A percentile compares a stretch with the other conserved stretches of the same genome.
These are phyloP conservation scores for Penaeus japonicus DNA, from an alignment of 1,140 invertebrate genomes.

Conservation along the genomic window DNA sequence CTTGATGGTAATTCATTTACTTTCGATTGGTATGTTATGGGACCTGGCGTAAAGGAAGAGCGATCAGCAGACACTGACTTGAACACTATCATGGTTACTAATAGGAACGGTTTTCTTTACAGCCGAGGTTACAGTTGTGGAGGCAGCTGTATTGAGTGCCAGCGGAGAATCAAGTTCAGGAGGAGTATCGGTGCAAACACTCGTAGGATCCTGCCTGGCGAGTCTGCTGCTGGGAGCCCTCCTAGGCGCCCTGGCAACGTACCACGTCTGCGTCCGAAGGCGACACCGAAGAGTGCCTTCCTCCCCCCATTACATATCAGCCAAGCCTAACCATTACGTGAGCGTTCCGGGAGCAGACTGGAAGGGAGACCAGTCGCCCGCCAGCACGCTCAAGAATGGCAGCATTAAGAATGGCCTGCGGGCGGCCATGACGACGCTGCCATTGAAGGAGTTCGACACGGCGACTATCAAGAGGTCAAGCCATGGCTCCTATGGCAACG, in stretches of 20 bases:
- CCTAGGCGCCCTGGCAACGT: slow-evolving; percentile 64
- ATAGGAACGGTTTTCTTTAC: neutral
- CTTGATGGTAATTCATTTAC: slow-evolving; percentile 30
- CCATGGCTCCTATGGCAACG: slow-evolving; percentile 67
- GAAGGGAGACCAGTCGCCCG: slow-evolving; percentile 57
- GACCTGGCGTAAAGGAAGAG: too few species aligned
- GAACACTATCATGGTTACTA: too few species aligned
- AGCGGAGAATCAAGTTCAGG: slow-evolving; percentile 20
- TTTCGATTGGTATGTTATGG: slow-evolving; percentile 46
- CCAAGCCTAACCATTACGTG: slow-evolving; percentile 59
- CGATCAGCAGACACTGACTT: too few species aligned
- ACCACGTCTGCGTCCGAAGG: slow-evolving; percentile 65
- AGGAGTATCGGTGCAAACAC: slow-evolving; percentile 66
- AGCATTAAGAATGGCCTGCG: slow-evolving; percentile 57
- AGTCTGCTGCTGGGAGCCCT: slow-evolving; percentile 66
- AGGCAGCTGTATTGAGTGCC: neutral
- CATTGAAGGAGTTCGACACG: slow-evolving; percentile 75
- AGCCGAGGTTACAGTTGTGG: slow-evolving; percentile 4
- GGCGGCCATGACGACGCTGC: slow-evolving; percentile 62
- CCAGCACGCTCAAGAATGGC: slow-evolving; percentile 42
- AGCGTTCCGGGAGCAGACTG: slow-evolving; percentile 63
- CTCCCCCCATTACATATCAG: slow-evolving; percentile 74
- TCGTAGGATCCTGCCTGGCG: slow-evolving; percentile 68
- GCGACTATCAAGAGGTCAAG: slow-evolving; percentile 81
- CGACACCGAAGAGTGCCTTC: slow-evolving; percentile 68